Evolutionary conservation across 2,113 vertebrate genomes (phyloP).

Genomic region (Tychaedon coryphoeus): DNA sequence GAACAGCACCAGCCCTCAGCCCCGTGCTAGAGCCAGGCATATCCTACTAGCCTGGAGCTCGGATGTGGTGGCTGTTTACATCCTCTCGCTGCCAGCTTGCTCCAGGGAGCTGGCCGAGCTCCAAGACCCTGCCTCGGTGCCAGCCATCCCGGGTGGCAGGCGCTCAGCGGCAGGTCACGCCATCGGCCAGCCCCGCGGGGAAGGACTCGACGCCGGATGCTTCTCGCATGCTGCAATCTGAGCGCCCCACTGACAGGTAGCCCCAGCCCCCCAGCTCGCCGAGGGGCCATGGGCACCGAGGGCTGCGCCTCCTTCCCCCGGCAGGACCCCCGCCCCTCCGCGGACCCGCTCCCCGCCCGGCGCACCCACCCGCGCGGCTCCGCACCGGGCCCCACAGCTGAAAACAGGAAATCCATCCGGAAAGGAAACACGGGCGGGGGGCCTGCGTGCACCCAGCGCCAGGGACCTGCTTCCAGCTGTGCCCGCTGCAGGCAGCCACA

Average conservation of each 20-base stretch:
- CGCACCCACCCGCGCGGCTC: not conserved
- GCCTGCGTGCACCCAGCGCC: not conserved
- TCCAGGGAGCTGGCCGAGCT: not conserved
- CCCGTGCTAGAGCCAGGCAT: not conserved
- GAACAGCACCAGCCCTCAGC: not conserved
- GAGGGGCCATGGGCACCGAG: fast-evolving
- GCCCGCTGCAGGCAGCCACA: not conserved
- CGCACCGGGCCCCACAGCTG: constrained; percentile 2
- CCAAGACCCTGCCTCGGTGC: not conserved
- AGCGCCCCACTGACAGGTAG: not conserved
- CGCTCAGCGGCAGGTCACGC: not conserved
- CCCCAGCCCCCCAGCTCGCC: fast-evolving
- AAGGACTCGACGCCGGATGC: not conserved
- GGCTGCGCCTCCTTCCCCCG: too few species aligned
- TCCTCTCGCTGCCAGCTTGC: not conserved
- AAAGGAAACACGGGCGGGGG: constrained; percentile 61
- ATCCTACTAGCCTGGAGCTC: not conserved
- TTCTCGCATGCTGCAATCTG: not conserved
- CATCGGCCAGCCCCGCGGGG: not conserved
- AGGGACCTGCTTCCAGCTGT: not conserved
- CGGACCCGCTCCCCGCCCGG: not conserved
- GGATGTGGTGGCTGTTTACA: not conserved
- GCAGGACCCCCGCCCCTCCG: not conserved
- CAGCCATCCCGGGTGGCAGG: not conserved
- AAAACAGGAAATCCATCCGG: constrained; percentile 70